Evolutionary conservation across 2,888 invertebrate genomes (phyloP).

Genomic region (Apotomis turbidana): DNA sequence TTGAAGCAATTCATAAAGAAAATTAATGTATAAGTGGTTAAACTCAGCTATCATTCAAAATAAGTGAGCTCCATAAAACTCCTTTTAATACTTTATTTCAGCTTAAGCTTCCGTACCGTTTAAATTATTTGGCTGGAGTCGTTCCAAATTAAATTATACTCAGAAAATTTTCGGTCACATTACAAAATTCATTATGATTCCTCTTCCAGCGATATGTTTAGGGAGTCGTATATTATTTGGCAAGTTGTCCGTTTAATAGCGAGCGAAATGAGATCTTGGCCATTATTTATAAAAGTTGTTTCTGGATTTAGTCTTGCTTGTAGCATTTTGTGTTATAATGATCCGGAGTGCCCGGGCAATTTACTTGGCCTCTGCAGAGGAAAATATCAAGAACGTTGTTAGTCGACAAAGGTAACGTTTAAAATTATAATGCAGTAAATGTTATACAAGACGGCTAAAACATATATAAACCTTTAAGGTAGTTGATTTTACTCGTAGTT

Average conservation of each 20-base stretch:
- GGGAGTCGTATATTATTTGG: conserved; percentile 56
- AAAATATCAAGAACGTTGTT: background rate
- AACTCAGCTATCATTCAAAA: conserved; percentile 74
- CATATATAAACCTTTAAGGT: too few species aligned
- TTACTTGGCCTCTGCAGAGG: background rate
- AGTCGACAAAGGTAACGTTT: too few species aligned
- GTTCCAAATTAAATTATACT: conserved; percentile 81
- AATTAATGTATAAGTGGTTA: conserved; percentile 71
- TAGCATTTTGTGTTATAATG: background rate
- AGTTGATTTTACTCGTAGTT: too few species aligned
- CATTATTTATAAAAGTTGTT: conserved; percentile 49
- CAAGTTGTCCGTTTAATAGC: conserved; percentile 53
- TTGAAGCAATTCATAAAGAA: conserved; percentile 64
- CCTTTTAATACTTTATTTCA: conserved; percentile 79
- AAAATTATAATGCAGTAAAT: too few species aligned
- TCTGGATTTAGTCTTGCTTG: conserved; percentile 25
- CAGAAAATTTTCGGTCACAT: conserved; percentile 72
- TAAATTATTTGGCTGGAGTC: conserved; percentile 80
- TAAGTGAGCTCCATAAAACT: conserved; percentile 74
- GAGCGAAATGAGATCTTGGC: conserved; percentile 44
- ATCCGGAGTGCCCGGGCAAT: background rate
- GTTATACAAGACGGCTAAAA: too few species aligned
- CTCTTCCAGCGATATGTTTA: conserved; percentile 58
- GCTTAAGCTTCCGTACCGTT: conserved; percentile 78
- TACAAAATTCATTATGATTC: conserved; percentile 70